Evolutionary conservation across 2,888 invertebrate genomes (phyloP).

Genomic region (Acanthopleura granulata): DNA sequence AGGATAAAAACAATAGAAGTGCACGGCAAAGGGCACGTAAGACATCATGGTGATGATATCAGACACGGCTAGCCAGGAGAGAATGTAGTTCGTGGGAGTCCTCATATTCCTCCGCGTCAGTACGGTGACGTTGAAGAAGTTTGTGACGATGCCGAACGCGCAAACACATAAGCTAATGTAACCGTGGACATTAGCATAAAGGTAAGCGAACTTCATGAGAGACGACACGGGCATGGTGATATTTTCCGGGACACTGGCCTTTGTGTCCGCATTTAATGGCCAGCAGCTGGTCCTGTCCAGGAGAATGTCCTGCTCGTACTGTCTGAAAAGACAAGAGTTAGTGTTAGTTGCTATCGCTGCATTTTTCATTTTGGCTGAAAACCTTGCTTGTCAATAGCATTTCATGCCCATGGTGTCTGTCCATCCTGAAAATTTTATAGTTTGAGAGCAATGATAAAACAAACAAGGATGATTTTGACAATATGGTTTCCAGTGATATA

Average conservation of each 20-base stretch:
- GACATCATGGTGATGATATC: conserved; percentile 92
- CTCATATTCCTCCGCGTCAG: conserved; percentile 86
- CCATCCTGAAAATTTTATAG: no score
- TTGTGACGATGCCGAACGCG: conserved; percentile 89
- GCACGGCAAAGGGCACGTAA: conserved; percentile 89
- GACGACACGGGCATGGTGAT: neutral
- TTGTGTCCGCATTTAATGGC: neutral
- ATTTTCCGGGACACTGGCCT: neutral
- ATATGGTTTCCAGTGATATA: no score
- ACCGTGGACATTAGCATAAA: conserved; percentile 77
- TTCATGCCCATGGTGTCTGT: no score
- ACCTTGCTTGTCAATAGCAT: no score
- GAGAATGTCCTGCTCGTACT: neutral
- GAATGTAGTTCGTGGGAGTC: conserved; percentile 90
- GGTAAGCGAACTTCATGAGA: neutral
- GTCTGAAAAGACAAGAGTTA: neutral
- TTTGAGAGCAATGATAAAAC: no score
- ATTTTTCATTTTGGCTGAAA: no score
- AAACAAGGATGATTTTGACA: no score
- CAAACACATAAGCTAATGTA: conserved; percentile 89
- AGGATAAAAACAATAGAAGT: conserved; percentile 68
- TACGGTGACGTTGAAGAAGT: conserved; percentile 90
- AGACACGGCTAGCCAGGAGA: conserved; percentile 87
- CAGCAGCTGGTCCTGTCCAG: neutral
- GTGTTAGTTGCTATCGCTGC: no score